These are phyloP conservation scores for Eristalinus aeneus DNA, from an alignment of 2,888 invertebrate species.

Conservation along the genomic window DNA sequence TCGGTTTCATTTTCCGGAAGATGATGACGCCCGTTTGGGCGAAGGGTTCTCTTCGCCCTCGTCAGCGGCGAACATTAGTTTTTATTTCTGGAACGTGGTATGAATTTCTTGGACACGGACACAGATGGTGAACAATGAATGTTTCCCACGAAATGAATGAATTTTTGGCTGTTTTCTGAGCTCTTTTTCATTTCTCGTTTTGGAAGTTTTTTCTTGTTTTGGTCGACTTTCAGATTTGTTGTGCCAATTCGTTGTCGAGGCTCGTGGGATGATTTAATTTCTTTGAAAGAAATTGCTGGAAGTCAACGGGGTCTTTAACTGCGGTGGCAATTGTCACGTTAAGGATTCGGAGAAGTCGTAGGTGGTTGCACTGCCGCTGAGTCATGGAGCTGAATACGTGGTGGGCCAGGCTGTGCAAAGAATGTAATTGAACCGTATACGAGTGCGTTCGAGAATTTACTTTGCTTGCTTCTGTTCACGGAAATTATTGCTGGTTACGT, in stretches of 20 bases:
- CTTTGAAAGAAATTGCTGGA: background rate
- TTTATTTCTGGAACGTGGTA: slow-evolving; percentile 63
- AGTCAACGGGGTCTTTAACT: slow-evolving; percentile 4
- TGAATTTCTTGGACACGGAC: slow-evolving; percentile 45
- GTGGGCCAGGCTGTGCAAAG: background rate
- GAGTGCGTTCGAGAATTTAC: background rate
- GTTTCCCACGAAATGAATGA: slow-evolving; percentile 59
- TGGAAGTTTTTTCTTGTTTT: background rate
- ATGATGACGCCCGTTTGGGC: background rate
- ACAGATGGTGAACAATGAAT: slow-evolving; percentile 43
- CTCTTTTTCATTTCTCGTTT: slow-evolving; percentile 4
- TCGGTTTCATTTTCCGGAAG: slow-evolving; percentile 33
- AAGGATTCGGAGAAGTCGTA: slow-evolving; percentile 29
- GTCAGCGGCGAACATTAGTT: slow-evolving; percentile 42
- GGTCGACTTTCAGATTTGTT: slow-evolving; percentile 4
- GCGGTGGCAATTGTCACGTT: slow-evolving; percentile 43
- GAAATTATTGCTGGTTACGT: background rate
- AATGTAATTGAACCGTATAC: background rate
- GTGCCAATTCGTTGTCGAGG: slow-evolving; percentile 54
- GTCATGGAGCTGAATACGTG: background rate
- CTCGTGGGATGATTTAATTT: slow-evolving; percentile 35
- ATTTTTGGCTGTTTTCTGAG: background rate
- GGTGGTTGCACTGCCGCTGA: slow-evolving; percentile 1
- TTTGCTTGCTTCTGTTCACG: background rate
- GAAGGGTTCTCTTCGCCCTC: slow-evolving; percentile 24